Evolutionary conservation across 1,140 invertebrate genomes (phyloP).

Genomic region (Leptonema lineaticorne): DNA sequence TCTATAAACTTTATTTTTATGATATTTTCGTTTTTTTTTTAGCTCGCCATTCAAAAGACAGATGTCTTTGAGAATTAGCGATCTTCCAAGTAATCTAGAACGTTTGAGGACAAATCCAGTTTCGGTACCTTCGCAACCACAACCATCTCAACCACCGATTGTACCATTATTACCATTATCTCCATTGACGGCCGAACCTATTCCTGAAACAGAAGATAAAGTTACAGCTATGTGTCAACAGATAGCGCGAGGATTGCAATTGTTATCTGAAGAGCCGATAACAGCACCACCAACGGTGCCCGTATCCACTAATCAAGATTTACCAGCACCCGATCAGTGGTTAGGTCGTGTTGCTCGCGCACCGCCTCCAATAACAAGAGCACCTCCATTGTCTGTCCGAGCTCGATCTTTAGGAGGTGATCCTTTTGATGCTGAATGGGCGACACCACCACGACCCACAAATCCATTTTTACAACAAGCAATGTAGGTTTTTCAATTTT

Average conservation of each 20-base stretch:
- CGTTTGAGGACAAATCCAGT: slow-evolving; percentile 64
- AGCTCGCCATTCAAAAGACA: slow-evolving; percentile 93
- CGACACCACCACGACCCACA: slow-evolving; percentile 55
- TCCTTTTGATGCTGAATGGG: slow-evolving; percentile 88
- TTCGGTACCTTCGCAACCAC: slow-evolving; percentile 51
- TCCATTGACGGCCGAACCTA: slow-evolving; percentile 36
- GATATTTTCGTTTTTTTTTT: slow-evolving; percentile 34
- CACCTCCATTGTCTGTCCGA: slow-evolving; percentile 62
- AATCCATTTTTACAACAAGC: slow-evolving; percentile 41
- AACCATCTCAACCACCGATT: slow-evolving; percentile 43
- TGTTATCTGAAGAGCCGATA: slow-evolving; percentile 50
- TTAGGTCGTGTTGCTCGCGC: slow-evolving; percentile 64
- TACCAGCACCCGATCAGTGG: slow-evolving; percentile 78
- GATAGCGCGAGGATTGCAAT: slow-evolving; percentile 51
- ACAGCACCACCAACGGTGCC: slow-evolving; percentile 41
- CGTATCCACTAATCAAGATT: slow-evolving; percentile 45
- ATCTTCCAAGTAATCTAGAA: slow-evolving; percentile 91
- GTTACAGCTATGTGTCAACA: slow-evolving; percentile 55
- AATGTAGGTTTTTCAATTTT: slow-evolving; percentile 17
- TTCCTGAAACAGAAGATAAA: slow-evolving; percentile 41
- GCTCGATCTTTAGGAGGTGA: slow-evolving; percentile 58
- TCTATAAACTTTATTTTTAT: neutral
- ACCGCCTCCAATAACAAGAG: slow-evolving; percentile 61
- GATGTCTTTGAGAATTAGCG: slow-evolving; percentile 88
- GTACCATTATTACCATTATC: slow-evolving; percentile 47